Base-by-base conservation (phyloP, 2,888 invertebrate species). In the Caenorhabditis panamensis region DNA sequence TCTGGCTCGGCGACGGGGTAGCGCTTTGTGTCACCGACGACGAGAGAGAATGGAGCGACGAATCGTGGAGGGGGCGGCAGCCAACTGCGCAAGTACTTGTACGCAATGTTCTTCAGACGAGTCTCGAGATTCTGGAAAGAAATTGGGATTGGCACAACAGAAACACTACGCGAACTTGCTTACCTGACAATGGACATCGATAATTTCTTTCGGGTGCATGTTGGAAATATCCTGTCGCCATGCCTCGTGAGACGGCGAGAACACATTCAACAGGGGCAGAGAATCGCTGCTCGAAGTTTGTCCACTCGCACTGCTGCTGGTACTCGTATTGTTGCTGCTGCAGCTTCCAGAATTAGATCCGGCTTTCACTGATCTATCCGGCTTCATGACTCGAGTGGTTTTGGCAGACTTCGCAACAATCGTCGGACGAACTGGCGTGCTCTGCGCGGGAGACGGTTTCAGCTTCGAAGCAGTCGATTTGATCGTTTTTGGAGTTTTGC, bases 181-280 rank as follows among this genome's bases (percentile, higher is more conserved):
- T 24, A 72, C 72, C 20, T 56, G 6, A 37, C 49, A 63, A 26
- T 72, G 72, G 20, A 49, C n/a, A 11, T 64, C 31, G 13, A 72
- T 64, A 24, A 72, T 72, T 0, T 72, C 53, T 0, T 8, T 11
- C 1, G 36, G n/a, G 2, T 59, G 24, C 68, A 68, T 59, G 4
- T 47, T 31, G 5, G 6, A 13, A 6, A 67, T 13, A 13, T 66
- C 36, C n/a, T 22, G 2, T 11, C 41, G 41, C 36, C 5, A 8
- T 36, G n/a, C n/a, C n/a, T 11, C 36, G 36, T 11, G 36, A 36
- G 36, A 11, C 16, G 41, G 41, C 2, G 13, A 13, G 41, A 41
- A 41, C 13, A 16, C 8, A 13, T 41, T 16, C 13, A 13, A 3
- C 9, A 13, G 9, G 9, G 41, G 13, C 41, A 41, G 41, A 16